phyloP scores from a whole-genome alignment of 2,888 invertebrate species.

The Scaptomyza polygonia region DNA sequence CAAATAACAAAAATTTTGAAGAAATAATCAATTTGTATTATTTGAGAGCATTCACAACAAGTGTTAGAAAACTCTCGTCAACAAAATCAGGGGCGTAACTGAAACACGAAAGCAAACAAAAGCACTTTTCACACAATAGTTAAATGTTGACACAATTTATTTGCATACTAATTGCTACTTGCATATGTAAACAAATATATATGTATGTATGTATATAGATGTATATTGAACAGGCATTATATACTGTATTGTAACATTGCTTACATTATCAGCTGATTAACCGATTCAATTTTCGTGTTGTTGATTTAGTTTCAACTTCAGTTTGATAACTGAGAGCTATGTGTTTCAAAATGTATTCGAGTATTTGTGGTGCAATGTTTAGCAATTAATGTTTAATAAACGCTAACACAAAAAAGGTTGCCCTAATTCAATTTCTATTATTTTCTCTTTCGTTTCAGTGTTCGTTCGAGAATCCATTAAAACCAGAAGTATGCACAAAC shows the following conservation, averaged over 20 bases:
- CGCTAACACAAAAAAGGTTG: no score
- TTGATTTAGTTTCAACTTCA: conserved; percentile 8
- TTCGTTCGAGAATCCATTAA: no score
- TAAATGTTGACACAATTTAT: conserved; percentile 49
- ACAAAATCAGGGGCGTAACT: conserved; percentile 22
- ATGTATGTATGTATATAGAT: not conserved
- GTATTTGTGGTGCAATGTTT: no score
- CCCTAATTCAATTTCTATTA: no score
- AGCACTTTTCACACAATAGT: conserved; percentile 24
- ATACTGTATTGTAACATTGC: conserved; percentile 8
- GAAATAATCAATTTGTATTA: not conserved
- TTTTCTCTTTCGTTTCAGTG: not conserved
- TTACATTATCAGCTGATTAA: conserved; percentile 24
- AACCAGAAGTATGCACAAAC: not conserved
- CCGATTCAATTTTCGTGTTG: conserved; percentile 8
- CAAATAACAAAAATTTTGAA: not conserved
- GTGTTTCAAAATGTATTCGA: not conserved
- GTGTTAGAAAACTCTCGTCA: not conserved
- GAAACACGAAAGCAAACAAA: conserved; percentile 39
- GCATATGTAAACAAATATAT: conserved; percentile 13
- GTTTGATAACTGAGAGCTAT: conserved; percentile 3
- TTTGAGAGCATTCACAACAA: conserved; percentile 5
- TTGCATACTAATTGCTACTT: conserved; percentile 45
- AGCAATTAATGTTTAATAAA: not conserved
- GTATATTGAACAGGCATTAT: not conserved